Evolutionary conservation across 2,888 invertebrate species (phyloP).

Genomic region (Lepidocyrtoides sp.): DNA sequence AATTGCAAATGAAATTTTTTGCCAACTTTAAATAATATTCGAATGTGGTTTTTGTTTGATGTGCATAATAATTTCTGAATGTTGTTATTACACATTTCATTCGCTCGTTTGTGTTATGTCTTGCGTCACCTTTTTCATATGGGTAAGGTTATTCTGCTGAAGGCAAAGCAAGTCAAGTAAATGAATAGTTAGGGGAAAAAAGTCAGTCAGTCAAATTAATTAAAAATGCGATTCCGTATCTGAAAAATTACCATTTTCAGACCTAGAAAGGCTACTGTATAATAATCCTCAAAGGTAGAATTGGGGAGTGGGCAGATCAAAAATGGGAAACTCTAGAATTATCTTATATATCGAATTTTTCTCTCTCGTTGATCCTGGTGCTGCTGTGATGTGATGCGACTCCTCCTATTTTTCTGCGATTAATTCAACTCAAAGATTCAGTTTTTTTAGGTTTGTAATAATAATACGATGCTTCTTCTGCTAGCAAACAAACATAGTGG

Average conservation of each 20-base stretch:
- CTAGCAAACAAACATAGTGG: constrained; percentile 36
- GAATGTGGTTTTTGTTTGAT: constrained; percentile 14
- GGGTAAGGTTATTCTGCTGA: constrained; percentile 72
- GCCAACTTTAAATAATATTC: constrained; percentile 7
- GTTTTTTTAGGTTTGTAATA: neutral
- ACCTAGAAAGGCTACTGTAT: constrained; percentile 74
- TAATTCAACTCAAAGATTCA: constrained; percentile 57
- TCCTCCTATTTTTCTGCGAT: constrained; percentile 71
- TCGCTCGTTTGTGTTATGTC: neutral
- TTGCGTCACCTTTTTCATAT: constrained; percentile 65
- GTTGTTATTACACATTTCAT: neutral
- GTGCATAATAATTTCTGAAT: neutral
- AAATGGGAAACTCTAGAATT: constrained; percentile 74
- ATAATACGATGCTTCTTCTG: constrained; percentile 20
- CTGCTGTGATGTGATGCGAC: constrained; percentile 49
- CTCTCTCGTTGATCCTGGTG: constrained; percentile 40
- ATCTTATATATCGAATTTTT: constrained; percentile 57
- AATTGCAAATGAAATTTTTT: constrained; percentile 3
- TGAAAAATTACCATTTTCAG: constrained; percentile 75
- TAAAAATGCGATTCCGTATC: constrained; percentile 75
- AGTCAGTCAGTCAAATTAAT: constrained; percentile 76
- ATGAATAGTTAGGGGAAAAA: constrained; percentile 58
- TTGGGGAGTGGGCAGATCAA: constrained; percentile 69
- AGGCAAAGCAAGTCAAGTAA: constrained; percentile 72
- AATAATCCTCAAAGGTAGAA: constrained; percentile 58